Evolutionary conservation across 2,888 invertebrate genomes (phyloP), one percentile per base, ranked within the genome.

Genomic region (Drosophila putrida): DNA sequence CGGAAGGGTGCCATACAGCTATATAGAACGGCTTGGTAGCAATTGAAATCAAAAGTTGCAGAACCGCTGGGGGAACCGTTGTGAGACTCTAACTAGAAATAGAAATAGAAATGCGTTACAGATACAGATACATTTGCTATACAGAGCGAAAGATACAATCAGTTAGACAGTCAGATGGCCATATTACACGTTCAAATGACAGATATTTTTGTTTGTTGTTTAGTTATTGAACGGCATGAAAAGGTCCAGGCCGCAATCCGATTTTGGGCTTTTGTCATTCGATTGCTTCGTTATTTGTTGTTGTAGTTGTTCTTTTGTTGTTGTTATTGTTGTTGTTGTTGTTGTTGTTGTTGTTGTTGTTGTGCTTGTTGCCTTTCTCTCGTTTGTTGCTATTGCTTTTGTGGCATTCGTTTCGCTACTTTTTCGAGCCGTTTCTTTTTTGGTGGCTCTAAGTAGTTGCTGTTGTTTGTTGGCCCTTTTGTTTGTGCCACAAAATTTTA

Each of bases 251-350:
- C 77, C 75, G 82, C 85, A 89, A 89, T 86, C 85, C 88, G 86
- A 89, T 89, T 88, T 88, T 78, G 82, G 79, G 80, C 80, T 86
- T 89, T 89, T 82, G 83, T 85, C 66, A 63, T 70, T 81, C 76
- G 80, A 83, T 83, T 86, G 78, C 70, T 71, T 72, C 50, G 75
- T 73, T 47, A 46, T 15, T 75, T 54, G 65, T 69, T 54, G 65
- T 69, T 60, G 62, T 70, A 71, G 66, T 66, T 68, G 33, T 55
- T 35, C 11, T 55, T 64, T 38, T 44, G 28, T 39, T 20, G 20
- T 38, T 70, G 61, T 70, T 66, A 60, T 61, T 63, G 44, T 62
- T 65, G 28, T 50, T 67, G 35, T 70, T 54, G 33, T 59, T 50
- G 11, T 55, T 20, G 25, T 38, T 70, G 61, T 70, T 66, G 63